Base-by-base conservation (phyloP, 1,140 invertebrate genomes). In the Goniozus legneri region DNA sequence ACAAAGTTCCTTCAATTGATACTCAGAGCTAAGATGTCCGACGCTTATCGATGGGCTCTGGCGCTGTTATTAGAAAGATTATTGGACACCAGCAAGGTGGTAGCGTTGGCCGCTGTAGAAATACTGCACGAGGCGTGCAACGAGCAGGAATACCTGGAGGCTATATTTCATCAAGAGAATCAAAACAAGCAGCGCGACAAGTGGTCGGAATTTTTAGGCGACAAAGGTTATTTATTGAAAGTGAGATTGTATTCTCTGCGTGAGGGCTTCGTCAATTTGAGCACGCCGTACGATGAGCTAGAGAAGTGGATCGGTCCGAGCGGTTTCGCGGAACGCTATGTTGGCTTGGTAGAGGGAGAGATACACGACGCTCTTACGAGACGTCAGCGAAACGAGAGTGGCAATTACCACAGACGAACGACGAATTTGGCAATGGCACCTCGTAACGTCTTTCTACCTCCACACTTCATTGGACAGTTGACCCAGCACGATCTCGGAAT, bases 101-200 rank as follows among this genome's bases (percentile, higher is more conserved):
- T 97, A 4, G 84, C 86, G 1, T 77, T 88, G 24, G 81, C 85
- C 10, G 92, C 95, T 2, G 66, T 95, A 12, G 82, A 84, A 46
- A 86, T 88, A 35, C 76, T 97, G n/a, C 89, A 95, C 62, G 95
- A 97, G 79, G 91, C 92, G 15, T 93, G 89, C 65, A 89, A 93
- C 73, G 83, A 93, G 45, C 82, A 85, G 43, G 87, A 90, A 60
- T 92, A 88, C 70, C 71, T 96, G 21, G 86, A 92, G 56, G 83
- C 85, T 44, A 71, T 97, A 22, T 82, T 64, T 12, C 56, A 65
- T 40, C 53, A 69, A 2, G 62, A 46, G 1, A 52, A 37, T 24
- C 57, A 60, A 14, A 46, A 33, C 12, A 52, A 48, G 27, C 58
- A 71, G 7, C 72, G 69, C 51, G 48, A 67, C 12, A 57, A 62